Conservation (phyloP, 2,888 invertebrate genomes). For the Drosophila conformis region DNA sequence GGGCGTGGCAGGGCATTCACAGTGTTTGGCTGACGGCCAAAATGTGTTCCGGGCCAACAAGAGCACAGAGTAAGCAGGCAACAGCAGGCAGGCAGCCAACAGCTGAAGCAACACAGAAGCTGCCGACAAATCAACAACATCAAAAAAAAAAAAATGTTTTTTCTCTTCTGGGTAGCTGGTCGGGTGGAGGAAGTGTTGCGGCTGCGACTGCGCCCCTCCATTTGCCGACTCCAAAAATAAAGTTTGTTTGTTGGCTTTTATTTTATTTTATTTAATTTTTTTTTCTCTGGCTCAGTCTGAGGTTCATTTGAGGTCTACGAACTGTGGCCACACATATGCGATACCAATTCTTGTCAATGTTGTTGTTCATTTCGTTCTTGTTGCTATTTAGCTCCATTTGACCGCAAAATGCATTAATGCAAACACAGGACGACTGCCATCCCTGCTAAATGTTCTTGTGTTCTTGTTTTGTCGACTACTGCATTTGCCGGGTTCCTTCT, state of each 20-base stretch:
- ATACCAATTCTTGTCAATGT: conserved; percentile 16
- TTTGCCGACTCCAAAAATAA: conserved; percentile 51
- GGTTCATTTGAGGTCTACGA: conserved; percentile 70
- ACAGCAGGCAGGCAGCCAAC: conserved; percentile 16
- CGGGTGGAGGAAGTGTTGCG: conserved; percentile 25
- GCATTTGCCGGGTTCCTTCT: conserved; percentile 7
- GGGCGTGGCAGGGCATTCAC: conserved; percentile 41
- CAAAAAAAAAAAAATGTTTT: background rate
- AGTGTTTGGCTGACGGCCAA: conserved; percentile 59
- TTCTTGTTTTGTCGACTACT: background rate
- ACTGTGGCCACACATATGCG: conserved; percentile 47
- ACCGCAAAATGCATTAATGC: conserved; percentile 69
- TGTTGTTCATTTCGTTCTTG: conserved; percentile 1
- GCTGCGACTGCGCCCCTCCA: conserved; percentile 13
- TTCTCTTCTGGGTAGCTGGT: conserved; percentile 3
- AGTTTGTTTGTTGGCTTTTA: conserved; percentile 22
- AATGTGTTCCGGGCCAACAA: conserved; percentile 59
- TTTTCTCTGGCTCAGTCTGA: conserved; percentile 2
- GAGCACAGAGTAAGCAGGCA: conserved; percentile 33
- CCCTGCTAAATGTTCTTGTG: conserved; percentile 33
- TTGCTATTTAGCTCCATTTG: conserved; percentile 48
- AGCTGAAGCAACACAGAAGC: conserved; percentile 44
- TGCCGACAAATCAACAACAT: conserved; percentile 53
- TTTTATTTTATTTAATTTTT: conserved; percentile 4
- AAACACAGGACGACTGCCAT: conserved; percentile 28